Evolutionary conservation across 2,797 vertebrate genomes (phyloP).

Genomic region (Thaleichthys pacificus): DNA sequence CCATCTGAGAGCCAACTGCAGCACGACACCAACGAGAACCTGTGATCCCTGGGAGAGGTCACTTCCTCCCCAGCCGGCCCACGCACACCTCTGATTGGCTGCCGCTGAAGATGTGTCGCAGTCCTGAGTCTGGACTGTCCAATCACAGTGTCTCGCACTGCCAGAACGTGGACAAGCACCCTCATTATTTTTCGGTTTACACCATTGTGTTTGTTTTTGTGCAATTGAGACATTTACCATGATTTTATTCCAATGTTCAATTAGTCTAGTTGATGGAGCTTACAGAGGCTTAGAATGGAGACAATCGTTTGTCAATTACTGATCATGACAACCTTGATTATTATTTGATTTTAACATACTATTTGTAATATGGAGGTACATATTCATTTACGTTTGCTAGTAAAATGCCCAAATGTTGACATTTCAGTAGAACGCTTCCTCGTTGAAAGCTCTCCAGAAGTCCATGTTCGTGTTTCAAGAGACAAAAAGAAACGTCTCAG

Average conservation of each 20-base stretch:
- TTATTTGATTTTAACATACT: constrained; percentile 21
- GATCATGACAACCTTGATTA: constrained; percentile 19
- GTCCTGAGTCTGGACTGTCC: constrained; percentile 54
- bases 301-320: constrained; percentile 19
- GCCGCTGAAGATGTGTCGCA: constrained; percentile 20
- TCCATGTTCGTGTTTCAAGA: constrained; percentile 15
- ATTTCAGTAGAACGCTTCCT: background rate
- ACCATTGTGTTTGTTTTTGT: constrained; percentile 60
- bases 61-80: background rate
- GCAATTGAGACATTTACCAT: constrained; percentile 43
- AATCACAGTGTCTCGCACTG: constrained; percentile 48
- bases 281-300: constrained; percentile 19
- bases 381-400: background rate
- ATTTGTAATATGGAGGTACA: background rate
- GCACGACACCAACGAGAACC: constrained; percentile 76
- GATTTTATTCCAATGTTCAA: constrained; percentile 51
- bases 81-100: constrained; percentile 13
- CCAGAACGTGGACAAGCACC: constrained; percentile 54
- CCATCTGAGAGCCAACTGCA: constrained; percentile 63
- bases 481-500: constrained; percentile 13
- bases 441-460: background rate
- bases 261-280: constrained; percentile 50
- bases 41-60: constrained; percentile 60
- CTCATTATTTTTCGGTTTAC: constrained; percentile 51
- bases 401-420: constrained; percentile 5